Conservation (phyloP, 2,888 invertebrate genomes). For the Callyntrura sp. region DNA sequence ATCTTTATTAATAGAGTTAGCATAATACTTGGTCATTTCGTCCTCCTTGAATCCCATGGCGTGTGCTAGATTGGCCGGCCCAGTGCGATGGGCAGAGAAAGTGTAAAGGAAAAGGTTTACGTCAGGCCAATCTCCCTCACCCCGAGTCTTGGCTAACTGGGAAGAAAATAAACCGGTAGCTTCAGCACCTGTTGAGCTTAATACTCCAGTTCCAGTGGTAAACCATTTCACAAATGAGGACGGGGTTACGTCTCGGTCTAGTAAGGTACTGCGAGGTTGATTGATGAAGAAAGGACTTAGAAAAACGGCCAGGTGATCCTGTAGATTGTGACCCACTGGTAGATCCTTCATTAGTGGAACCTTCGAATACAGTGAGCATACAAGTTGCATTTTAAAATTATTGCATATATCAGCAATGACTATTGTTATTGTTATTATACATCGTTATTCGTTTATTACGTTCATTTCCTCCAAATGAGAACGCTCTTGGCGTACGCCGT, state of each 20-base stretch:
- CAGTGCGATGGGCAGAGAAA: not conserved
- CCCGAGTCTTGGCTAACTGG: conserved; percentile 77
- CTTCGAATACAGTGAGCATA: too few species aligned
- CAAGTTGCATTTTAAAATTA: too few species aligned
- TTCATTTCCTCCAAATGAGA: not conserved
- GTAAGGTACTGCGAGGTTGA: conserved; percentile 33
- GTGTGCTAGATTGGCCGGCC: not conserved
- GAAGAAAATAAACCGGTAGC: conserved; percentile 77
- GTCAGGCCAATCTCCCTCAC: conserved; percentile 82
- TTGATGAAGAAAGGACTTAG: conserved; percentile 78
- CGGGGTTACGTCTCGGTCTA: conserved; percentile 77
- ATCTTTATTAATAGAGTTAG: not conserved
- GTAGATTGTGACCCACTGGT: conserved; percentile 76
- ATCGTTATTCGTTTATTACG: not conserved
- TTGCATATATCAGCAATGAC: not conserved
- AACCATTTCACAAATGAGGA: conserved; percentile 74
- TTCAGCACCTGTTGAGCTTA: conserved; percentile 69
- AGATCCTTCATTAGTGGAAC: conserved; percentile 75
- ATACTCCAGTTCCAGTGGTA: conserved; percentile 68
- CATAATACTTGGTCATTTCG: not conserved
- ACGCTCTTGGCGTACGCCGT: conserved; percentile 4
- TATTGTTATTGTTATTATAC: not conserved
- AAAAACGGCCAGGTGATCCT: conserved; percentile 72
- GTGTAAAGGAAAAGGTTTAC: conserved; percentile 63
- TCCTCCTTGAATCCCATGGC: not conserved